Evolutionary conservation across 1,140 invertebrate species (phyloP).

Genomic region (Triops longicaudatus): DNA sequence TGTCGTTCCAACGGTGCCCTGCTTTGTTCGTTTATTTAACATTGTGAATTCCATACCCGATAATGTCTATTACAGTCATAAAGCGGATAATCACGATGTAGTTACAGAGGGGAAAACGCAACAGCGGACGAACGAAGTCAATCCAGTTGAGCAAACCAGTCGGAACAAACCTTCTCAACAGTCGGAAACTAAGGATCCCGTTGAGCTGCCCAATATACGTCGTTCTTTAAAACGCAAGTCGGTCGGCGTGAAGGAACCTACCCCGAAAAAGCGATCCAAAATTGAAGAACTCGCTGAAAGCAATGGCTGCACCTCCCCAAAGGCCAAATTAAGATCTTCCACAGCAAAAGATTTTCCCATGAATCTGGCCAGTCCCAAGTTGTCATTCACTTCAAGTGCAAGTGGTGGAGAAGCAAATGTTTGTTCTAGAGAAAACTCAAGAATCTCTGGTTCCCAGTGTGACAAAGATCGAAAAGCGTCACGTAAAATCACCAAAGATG

Average conservation of each 20-base stretch:
- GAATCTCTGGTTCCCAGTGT: background rate
- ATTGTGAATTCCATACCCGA: background rate
- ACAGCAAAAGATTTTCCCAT: background rate
- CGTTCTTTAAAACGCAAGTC: background rate
- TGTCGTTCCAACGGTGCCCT: background rate
- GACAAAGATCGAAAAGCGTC: background rate
- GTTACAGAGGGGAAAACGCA: background rate
- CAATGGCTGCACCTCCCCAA: background rate
- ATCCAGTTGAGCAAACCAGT: background rate
- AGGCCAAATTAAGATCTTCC: background rate
- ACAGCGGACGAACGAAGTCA: background rate
- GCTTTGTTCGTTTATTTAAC: background rate
- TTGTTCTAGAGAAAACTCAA: background rate
- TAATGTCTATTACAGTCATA: background rate
- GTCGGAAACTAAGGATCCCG: background rate
- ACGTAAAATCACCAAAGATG: background rate
- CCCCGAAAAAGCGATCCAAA: background rate
- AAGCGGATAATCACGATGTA: background rate
- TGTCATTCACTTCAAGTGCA: background rate
- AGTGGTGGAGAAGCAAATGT: background rate
- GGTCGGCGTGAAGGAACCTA: background rate
- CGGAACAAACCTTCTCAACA: background rate
- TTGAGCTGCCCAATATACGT: background rate
- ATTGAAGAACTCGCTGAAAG: background rate
- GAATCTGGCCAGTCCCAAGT: background rate